Evolutionary conservation across 1,140 invertebrate species (phyloP), one percentile per base, ranked within the genome.

Genomic region (Drosophila persimilis): DNA sequence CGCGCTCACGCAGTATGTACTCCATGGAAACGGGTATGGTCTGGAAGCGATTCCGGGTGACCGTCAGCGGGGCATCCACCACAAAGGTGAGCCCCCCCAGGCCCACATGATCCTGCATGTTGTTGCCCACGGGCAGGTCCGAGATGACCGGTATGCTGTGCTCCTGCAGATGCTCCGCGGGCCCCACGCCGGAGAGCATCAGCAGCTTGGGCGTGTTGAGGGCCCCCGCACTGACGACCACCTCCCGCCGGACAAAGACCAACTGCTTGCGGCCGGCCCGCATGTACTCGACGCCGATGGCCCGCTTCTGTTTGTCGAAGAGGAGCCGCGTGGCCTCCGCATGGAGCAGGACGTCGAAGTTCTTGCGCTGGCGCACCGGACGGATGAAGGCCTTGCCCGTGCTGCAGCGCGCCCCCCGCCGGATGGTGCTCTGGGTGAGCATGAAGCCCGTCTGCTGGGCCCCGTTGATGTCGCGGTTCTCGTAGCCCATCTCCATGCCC

Each of bases 121-220:
- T 97, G 70, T 96, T 93, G 11, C 96, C 96, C 0, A 97, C 96
- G 83, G 95, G 95, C 1, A 97, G 88, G 85, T 97, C 94, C 0
- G 94, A 94, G 2, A 97, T 69, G 0, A 96, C 93, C 0, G 95
- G 95, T 61, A 97, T 97, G 2, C 94, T 94, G 45, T 96, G 93
- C 56, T 95, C 94, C 60, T 94, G 81, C 1, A 99, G 92, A 77
- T 98, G 96, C 46, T 96, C 94, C 1, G 92, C 93, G 0, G 97
- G 97, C 0, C 97, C 97, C 20, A 98, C 94, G 0, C 97, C 97
- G 17, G 96, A 97, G 0, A 98, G 80, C 96, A 98, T 97, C 13
- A 98, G 93, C n/a, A 98, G 73, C 63, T 97, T 96, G 1, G 97
- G 96, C 2, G 95, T 95, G 35, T 95, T 95, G 11, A 98, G 94